Evolutionary conservation across 2,797 vertebrate genomes (phyloP), one percentile per base, ranked within the genome.

Genomic region (Bothrops alternatus): DNA sequence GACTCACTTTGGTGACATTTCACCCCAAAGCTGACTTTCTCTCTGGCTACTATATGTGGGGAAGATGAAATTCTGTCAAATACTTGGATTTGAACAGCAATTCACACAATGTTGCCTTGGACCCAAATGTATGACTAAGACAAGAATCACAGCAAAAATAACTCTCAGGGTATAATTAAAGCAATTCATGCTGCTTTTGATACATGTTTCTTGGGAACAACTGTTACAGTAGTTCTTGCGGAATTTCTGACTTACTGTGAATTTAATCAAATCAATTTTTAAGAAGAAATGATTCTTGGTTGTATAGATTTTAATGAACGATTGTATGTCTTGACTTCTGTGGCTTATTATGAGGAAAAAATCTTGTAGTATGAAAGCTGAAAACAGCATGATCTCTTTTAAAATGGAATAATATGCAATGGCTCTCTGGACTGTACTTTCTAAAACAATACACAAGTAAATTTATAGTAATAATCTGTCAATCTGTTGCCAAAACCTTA

Each of bases 301-400:
- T 91, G 53, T 53, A 86, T 92, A 82, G 82, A 88, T 88, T 91
- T 91, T 91, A 47, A 93, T 91, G 86, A 88, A 91, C 10, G 6
- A 90, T 55, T 91, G 92, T 78, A 91, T 63, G 37, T 56, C 88
- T 93, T 58, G 26, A 91, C 47, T 93, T 85, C 47, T 82, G 32
- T 91, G 65, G 69, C 86, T 91, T 28, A 37, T 69, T 26, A 88
- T 63, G 55, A 87, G 89, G 25, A 20, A 87, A 92, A 26, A n/a
- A 42, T 28, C 50, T n/a, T 89, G 26, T 65, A 58, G 37, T 50
- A n/a, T 32, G 32, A 86, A 28, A 26, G 56, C 61, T 57, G 53
- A 57, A 88, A 90, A 61, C 56, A 61, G 90, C 86, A 42, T 18
- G 25, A 61, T 90, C 23, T 90, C 57, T 93, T 90, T 32, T 87